Percentiles rank a stretch among this genome's conserved stretches.
Evolutionary conservation across 2,797 vertebrate species (phyloP).

Genomic region (Momotus momota): DNA sequence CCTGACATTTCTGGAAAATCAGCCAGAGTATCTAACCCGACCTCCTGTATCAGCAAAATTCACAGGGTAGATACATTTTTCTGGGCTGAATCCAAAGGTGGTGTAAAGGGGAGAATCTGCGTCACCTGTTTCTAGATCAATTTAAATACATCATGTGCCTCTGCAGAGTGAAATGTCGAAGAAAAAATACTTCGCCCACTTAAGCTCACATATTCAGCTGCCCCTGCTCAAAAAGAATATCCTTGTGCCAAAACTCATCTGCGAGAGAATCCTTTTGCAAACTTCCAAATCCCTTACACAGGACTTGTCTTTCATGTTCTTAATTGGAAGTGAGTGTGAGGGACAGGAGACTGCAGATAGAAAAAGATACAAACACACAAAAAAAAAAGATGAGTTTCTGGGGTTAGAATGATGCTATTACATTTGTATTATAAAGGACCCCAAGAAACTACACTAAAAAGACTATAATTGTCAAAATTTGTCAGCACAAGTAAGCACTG

Average conservation of each 20-base stretch:
- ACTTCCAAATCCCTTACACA: neutral
- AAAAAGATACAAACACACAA: neutral
- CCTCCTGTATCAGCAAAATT: neutral
- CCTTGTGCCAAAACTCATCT: neutral
- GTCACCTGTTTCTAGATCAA: conserved; percentile 1
- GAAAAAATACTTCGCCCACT: neutral
- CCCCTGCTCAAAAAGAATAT: neutral
- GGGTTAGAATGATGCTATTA: neutral
- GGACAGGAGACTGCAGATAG: neutral
- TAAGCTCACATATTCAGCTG: neutral
- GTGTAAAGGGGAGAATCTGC: neutral
- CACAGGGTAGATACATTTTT: neutral
- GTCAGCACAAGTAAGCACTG: neutral
- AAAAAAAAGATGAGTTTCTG: neutral
- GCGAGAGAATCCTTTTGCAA: neutral
- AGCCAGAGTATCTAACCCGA: neutral
- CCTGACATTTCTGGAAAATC: neutral
- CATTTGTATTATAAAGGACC: neutral
- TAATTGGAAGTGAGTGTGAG: neutral
- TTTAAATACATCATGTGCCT: neutral
- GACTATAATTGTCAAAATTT: neutral
- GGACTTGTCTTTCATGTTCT: neutral
- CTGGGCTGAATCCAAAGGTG: conserved; percentile 1
- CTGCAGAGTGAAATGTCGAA: neutral
- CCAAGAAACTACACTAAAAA: neutral